Percentiles rank a stretch among this genome's conserved stretches.
Conservation (phyloP, 30 jellyfish, hydroid and myxozoan species). For the Clytia hemisphaerica region DNA sequence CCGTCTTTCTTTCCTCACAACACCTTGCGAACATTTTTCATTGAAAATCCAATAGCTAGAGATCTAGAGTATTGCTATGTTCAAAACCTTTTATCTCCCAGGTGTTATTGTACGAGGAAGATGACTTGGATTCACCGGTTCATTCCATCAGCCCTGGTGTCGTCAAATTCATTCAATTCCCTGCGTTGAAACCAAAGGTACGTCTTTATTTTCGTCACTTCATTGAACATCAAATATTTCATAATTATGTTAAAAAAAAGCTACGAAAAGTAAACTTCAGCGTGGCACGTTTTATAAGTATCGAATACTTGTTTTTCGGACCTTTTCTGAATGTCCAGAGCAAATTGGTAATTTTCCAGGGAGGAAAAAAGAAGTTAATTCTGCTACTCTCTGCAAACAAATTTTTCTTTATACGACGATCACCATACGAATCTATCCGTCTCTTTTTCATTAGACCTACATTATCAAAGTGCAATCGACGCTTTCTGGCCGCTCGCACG, state of each 20-base stretch:
- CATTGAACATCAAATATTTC: no score
- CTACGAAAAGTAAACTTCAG: no score
- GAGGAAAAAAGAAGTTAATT: no score
- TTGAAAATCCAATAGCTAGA: no score
- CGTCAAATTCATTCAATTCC: constrained; percentile 59
- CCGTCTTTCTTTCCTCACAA: no score
- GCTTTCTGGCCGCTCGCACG: constrained; percentile 53
- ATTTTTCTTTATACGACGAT: background rate
- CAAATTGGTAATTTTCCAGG: background rate
- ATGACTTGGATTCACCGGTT: constrained; percentile 61
- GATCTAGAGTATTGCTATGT: no score
- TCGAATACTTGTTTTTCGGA: background rate
- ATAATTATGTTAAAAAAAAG: no score
- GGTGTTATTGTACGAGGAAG: constrained; percentile 75
- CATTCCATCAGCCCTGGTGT: constrained; percentile 80
- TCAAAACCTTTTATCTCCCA: background rate
- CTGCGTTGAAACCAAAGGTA: constrained; percentile 61
- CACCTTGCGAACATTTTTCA: no score
- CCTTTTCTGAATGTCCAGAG: background rate
- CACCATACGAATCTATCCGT: background rate
- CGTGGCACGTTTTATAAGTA: no score
- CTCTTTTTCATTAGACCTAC: constrained; percentile 40
- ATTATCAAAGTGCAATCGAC: constrained; percentile 73
- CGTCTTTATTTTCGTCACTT: background rate
- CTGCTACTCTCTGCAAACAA: no score